Evolutionary conservation across 2,888 invertebrate species (phyloP), one percentile per base, ranked within the genome.

Genomic region (Tetramorium bicarinatum): DNA sequence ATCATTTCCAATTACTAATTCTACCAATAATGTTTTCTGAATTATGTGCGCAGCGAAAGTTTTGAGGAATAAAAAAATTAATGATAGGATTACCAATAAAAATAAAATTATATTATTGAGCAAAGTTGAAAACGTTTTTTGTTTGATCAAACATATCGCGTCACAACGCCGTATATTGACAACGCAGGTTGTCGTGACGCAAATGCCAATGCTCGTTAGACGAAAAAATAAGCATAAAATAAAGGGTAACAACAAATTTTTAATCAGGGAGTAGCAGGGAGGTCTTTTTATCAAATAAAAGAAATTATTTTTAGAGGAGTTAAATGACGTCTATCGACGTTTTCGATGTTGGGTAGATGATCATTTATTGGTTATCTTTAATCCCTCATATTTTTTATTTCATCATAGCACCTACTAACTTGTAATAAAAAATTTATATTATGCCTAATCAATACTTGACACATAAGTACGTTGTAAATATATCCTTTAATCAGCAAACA

Each of bases 1-100:
- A 93, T 92, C 91, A 91, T 92, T 93, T 89, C 90, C 92, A 91
- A 91, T 92, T 92, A 90, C 89, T 90, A 91, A 92, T 91, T 91
- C 89, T 87, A 86, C 77, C 86, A 84, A 85, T 85, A 87, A 85
- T 86, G 82, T 88, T 85, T 85, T 86, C 82, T 71, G 75, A 89
- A 29, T 29, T 89, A 91, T 91, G 6, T 13, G 91, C 88, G 88
- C 84, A 88, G 85, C 91, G 81, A 88, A 90, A 90, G 84, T 91
- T 91, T 74, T 69, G 41, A 64, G 79, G 69, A 66, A 52, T 25
- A 15, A 38, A 54, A 66, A n/a, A 66, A 8, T 38, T 18, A 15
- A 66, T 3, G 9, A 8, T 11, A 0, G 7, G 15, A n/a, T 29
- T 15, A 41, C 11, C 21, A 38, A 18, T 49, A 29, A 69, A 69